A percentile compares a stretch with the other conserved stretches of the same genome.
These are phyloP conservation scores for Prunella fulvescens DNA, from an alignment of 2,113 vertebrate genomes.

Conservation along the genomic window DNA sequence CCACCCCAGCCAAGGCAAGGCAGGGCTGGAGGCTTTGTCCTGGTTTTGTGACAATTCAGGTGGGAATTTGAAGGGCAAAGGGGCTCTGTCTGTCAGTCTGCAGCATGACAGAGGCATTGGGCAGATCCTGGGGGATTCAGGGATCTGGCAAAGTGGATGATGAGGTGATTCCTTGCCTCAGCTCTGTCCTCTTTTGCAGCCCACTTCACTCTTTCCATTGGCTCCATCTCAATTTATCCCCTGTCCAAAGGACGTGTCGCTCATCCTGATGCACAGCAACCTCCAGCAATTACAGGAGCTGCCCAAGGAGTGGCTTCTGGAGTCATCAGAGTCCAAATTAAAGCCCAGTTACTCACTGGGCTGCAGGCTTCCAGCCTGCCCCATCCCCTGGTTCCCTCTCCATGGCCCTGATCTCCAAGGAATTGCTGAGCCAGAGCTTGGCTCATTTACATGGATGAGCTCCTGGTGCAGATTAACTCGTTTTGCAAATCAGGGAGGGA, in stretches of 20 bases:
- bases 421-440: background rate
- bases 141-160: rapidly evolving
- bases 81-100: background rate
- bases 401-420: rapidly evolving
- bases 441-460: background rate
- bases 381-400: background rate
- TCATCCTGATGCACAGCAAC: background rate
- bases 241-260: background rate
- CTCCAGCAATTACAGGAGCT: background rate
- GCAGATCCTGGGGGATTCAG: background rate
- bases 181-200: background rate
- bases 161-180: too few relatives aligned
- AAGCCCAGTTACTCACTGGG: background rate
- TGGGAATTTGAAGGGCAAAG: background rate
- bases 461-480: background rate
- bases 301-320: background rate
- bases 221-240: rapidly evolving
- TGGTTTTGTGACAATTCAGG: rapidly evolving
- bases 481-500: background rate
- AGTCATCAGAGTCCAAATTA: background rate
- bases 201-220: background rate
- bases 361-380: background rate
- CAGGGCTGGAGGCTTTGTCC: background rate
- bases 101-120: rapidly evolving
- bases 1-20: background rate